phyloP scores from a whole-genome alignment of 2,888 invertebrate species.

The Amphimallon solstitiale region DNA sequence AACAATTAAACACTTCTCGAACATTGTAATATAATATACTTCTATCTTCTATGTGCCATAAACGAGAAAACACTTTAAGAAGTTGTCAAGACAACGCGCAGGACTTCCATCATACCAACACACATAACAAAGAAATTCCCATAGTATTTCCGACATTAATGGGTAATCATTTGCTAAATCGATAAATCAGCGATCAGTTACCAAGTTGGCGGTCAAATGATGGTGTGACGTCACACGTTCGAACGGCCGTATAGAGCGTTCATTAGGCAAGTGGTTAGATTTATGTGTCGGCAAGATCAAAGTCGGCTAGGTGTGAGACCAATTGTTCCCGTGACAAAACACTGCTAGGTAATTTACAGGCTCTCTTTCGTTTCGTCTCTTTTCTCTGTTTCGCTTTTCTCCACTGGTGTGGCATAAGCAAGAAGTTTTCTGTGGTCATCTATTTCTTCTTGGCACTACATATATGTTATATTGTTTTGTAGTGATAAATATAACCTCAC shows the following conservation, averaged over 20 bases:
- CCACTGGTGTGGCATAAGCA: too few species aligned
- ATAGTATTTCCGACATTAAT: constrained; percentile 48
- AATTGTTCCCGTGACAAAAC: constrained; percentile 66
- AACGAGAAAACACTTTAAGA: too few species aligned
- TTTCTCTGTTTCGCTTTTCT: constrained; percentile 10
- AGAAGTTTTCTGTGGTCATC: too few species aligned
- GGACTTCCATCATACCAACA: too few species aligned
- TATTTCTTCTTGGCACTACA: too few species aligned
- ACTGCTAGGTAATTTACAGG: constrained; percentile 64
- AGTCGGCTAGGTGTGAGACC: constrained; percentile 65
- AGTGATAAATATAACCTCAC: too few species aligned
- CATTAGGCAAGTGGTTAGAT: constrained; percentile 66
- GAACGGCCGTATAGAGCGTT: constrained; percentile 53
- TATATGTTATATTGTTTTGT: too few species aligned
- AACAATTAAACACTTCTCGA: too few species aligned
- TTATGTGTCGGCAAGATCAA: constrained; percentile 64
- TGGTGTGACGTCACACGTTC: constrained; percentile 39
- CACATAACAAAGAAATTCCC: constrained; percentile 24
- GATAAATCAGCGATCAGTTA: constrained; percentile 62
- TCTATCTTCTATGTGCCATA: too few species aligned
- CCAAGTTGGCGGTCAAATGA: constrained; percentile 39
- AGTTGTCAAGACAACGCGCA: too few species aligned
- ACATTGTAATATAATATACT: too few species aligned
- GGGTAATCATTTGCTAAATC: constrained; percentile 54
- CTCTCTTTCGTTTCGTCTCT: constrained; percentile 27